Evolutionary conservation across 1,140 invertebrate species (phyloP).

Genomic region (Orchestia grillus): DNA sequence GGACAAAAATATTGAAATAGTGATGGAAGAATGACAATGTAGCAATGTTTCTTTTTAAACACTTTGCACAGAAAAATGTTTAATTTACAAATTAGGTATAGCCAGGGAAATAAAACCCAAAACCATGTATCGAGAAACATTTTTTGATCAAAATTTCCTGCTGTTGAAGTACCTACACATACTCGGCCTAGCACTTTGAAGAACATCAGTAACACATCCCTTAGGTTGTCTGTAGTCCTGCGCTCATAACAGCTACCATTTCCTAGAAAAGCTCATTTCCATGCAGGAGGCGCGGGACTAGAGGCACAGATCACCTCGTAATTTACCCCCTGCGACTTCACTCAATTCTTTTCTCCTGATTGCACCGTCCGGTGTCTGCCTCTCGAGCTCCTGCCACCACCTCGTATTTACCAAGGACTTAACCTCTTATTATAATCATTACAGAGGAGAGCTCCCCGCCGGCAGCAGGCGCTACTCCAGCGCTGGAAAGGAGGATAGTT

Average conservation of each 20-base stretch:
- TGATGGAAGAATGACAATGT: too few relatives aligned
- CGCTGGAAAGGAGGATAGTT: neutral
- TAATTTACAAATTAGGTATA: neutral
- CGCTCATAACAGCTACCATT: neutral
- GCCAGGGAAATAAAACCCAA: neutral
- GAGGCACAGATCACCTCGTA: neutral
- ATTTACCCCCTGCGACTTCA: constrained; percentile 18
- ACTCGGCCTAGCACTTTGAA: neutral
- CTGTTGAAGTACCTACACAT: neutral
- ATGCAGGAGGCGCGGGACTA: neutral
- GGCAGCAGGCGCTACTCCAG: neutral
- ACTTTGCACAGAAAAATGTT: neutral
- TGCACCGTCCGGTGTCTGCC: neutral
- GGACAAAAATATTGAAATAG: too few relatives aligned
- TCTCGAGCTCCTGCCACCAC: neutral
- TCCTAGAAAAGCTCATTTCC: neutral
- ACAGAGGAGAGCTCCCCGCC: neutral
- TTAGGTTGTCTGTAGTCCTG: neutral
- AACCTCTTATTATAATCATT: constrained; percentile 42
- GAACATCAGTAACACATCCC: neutral
- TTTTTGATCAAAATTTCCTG: neutral
- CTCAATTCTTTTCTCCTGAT: neutral
- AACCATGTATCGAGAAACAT: neutral
- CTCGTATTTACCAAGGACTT: neutral
- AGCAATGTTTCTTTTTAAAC: neutral